Base-by-base conservation (phyloP, 2,888 invertebrate species). In the Galerucella calmariensis region DNA sequence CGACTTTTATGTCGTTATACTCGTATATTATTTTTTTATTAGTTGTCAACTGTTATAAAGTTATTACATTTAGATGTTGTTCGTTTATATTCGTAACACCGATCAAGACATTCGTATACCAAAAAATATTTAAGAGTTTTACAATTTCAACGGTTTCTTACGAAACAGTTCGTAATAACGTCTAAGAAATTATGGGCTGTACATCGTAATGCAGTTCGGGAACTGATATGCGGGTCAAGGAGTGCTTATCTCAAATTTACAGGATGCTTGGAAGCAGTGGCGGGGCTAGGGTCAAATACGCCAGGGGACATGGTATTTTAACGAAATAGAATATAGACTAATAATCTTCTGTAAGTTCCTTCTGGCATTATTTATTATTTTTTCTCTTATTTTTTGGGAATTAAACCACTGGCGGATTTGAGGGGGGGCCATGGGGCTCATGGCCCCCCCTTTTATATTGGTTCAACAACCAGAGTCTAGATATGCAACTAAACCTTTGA, bases 191-290 rank as follows among this genome's bases (percentile, higher is more conserved):
- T 61, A 61, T 61, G 35, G 35, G 35, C 5, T 35, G n/a, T 14
- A 61, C 35, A 11, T 35, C 12, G 61, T 35, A n/a, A 61, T 27
- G 35, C 6, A 35, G 61, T 61, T 61, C 61, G 27, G 61, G 27
- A 35, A 27, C 27, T 61, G 35, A 61, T 61, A 61, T 61, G 35
- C 61, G 61, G 61, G 61, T 61, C 61, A 27, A 35, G 61, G n/a
- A 61, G 27, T 61, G 35, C 35, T 61, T 35, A 61, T 61, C 61
- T 61, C 61, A 35, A 35, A 61, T 24, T 59, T 53, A 53, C 53
- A 56, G 56, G 56, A 56, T 56, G 9, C 20, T 56, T 56, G 4
- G 56, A 14, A 27, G 3, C 27, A 27, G 27, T 27, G 27, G 27
- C 27, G 27, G 1, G 4, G 27, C 27, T 27, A 2, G 6, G 6